phyloP scores from a whole-genome alignment of 2,888 invertebrate species.

The Neoascia interrupta region DNA sequence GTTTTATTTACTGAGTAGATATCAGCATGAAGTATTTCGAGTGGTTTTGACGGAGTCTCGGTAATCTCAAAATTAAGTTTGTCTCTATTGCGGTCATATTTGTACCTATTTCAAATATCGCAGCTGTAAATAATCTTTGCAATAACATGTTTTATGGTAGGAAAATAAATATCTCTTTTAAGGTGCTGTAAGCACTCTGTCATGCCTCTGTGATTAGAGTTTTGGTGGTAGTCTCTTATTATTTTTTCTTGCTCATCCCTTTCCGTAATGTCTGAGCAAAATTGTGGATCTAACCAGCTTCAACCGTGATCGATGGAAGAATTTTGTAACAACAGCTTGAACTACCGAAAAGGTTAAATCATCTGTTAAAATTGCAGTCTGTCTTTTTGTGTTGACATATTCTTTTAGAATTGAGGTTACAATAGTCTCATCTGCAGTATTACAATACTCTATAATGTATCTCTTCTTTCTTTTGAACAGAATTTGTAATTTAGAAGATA shows the following conservation, averaged over 20 bases:
- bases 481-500: not conserved
- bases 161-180: not conserved
- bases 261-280: not conserved
- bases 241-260: slow-evolving; percentile 29
- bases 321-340: slow-evolving; percentile 37
- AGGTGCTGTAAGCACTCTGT: not conserved
- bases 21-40: not conserved
- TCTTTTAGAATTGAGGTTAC: not conserved
- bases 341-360: not conserved
- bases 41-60: not conserved
- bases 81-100: not conserved
- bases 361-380: not conserved
- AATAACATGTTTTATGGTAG: not conserved
- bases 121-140: not conserved
- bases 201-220: not conserved
- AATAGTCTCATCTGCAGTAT: not conserved
- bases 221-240: not conserved
- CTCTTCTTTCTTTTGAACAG: not conserved
- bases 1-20: not conserved
- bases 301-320: slow-evolving; percentile 1
- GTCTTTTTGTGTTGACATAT: not conserved
- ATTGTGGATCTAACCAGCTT: slow-evolving; percentile 12
- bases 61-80: not conserved
- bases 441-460: no score
- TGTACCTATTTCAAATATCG: not conserved